Conservation (phyloP, 1,140 invertebrate genomes). For the Trigoniulus corallinus region DNA sequence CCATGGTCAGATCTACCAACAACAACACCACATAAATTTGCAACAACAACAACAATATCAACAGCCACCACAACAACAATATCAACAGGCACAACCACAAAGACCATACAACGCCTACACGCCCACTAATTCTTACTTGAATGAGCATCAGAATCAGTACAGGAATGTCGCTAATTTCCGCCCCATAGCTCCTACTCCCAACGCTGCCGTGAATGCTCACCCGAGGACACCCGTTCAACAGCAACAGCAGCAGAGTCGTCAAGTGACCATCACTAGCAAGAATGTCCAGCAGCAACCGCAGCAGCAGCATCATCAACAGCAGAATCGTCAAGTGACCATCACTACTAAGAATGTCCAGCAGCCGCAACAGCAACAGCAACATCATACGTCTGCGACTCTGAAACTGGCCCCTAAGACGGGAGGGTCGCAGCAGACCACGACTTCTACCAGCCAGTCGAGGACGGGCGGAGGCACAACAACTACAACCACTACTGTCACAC, state of each 20-base stretch:
- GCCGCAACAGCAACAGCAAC: conserved; percentile 3
- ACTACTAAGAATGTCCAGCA: conserved; percentile 5
- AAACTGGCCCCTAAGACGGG: too few species aligned
- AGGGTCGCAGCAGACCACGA: too few species aligned
- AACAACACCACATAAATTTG: too few species aligned
- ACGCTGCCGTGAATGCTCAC: too few species aligned
- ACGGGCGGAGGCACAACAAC: too few species aligned
- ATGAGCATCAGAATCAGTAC: neutral
- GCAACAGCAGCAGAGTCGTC: neutral
- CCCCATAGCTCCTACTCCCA: neutral
- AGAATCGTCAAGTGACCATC: neutral
- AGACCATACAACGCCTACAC: neutral
- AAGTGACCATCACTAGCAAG: neutral
- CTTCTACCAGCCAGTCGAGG: too few species aligned
- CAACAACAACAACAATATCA: neutral
- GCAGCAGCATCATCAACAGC: too few species aligned
- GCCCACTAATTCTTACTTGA: neutral
- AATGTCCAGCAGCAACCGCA: too few species aligned
- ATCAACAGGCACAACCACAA: neutral
- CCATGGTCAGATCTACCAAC: too few species aligned
- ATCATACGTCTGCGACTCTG: neutral
- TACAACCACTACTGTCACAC: too few species aligned
- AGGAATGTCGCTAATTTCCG: neutral
- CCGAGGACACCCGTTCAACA: too few species aligned
- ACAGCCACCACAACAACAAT: neutral